These are phyloP conservation scores for Xylota sylvarum DNA, from an alignment of 2,888 invertebrate genomes.

Conservation along the genomic window DNA sequence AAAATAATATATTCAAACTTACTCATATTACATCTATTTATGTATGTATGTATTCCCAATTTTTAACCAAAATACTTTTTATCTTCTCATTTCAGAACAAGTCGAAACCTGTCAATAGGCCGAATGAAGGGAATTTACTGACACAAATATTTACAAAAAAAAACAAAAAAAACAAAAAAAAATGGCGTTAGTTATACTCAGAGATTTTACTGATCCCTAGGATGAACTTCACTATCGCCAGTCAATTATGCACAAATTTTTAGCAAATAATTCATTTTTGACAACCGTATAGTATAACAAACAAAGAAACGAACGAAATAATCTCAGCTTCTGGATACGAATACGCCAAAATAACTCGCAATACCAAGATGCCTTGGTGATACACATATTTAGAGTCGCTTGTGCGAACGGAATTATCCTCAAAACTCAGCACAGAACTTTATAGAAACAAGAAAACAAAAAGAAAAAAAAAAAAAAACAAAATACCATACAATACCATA, in stretches of 20 bases:
- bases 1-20: too few species aligned
- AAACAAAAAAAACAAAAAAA: background rate
- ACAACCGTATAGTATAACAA: conserved; percentile 13
- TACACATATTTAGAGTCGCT: conserved; percentile 49
- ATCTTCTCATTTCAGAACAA: conserved; percentile 47
- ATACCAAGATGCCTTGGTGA: conserved; percentile 71
- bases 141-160: background rate
- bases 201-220: conserved; percentile 65
- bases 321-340: conserved; percentile 16
- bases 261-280: conserved; percentile 40
- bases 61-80: background rate
- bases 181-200: conserved; percentile 62
- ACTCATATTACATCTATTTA: too few species aligned
- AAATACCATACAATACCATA: conserved; percentile 17
- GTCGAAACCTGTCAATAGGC: conserved; percentile 20
- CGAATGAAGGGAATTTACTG: conserved; percentile 49
- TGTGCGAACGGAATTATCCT: conserved; percentile 48
- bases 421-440: conserved; percentile 23
- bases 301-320: background rate
- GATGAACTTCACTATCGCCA: conserved; percentile 47
- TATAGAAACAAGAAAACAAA: conserved; percentile 1
- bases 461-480: background rate
- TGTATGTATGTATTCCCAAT: too few species aligned
- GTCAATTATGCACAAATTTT: conserved; percentile 67
- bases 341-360: conserved; percentile 42